phyloP scores from a whole-genome alignment of 2,113 vertebrate species.

The Lichenostomus cassidix region DNA sequence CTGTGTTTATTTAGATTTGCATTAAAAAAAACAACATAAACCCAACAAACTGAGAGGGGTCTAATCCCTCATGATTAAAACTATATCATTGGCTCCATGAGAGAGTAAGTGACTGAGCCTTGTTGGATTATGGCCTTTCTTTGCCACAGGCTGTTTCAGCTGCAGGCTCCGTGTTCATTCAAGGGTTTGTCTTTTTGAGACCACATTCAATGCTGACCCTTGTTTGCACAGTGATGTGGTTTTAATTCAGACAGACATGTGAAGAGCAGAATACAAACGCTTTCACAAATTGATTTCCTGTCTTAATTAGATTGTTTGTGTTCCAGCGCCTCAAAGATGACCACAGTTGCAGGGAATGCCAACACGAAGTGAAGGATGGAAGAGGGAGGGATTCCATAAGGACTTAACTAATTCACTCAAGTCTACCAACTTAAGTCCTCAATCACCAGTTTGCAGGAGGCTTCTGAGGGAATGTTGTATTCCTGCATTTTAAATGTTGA shows the following conservation, averaged over 20 bases:
- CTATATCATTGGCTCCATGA: background rate
- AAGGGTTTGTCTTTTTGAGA: conserved; percentile 14
- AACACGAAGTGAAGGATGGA: background rate
- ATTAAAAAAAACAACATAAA: background rate
- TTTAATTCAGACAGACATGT: background rate
- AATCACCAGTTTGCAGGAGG: background rate
- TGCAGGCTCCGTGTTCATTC: background rate
- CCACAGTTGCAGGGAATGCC: background rate
- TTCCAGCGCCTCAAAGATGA: background rate
- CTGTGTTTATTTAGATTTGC: background rate
- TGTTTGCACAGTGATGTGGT: background rate
- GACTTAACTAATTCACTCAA: no score
- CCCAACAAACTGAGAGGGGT: accelerated
- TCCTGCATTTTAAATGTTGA: background rate
- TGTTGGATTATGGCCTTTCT: background rate
- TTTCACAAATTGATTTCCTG: conserved; percentile 5
- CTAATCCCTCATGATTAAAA: background rate
- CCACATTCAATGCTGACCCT: background rate
- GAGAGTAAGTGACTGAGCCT: background rate
- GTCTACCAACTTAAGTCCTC: no score
- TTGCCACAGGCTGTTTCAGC: background rate
- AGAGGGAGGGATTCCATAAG: background rate
- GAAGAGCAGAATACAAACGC: background rate
- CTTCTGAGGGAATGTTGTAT: background rate
- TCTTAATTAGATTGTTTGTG: background rate